phyloP scores from a whole-genome alignment of 2,797 vertebrate species.

The Melanogrammus aeglefinus region DNA sequence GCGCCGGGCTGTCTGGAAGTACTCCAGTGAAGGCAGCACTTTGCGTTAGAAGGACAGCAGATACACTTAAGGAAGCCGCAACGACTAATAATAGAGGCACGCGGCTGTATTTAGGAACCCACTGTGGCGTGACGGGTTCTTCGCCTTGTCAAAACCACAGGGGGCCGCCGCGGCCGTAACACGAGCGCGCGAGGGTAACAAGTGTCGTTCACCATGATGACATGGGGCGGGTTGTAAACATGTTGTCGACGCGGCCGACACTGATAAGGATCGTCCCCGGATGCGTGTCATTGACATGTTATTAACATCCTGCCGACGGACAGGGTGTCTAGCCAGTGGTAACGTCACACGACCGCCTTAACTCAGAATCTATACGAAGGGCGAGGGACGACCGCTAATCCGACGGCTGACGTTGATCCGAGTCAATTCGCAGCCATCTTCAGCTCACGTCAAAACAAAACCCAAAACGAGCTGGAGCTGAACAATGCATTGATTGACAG shows the following conservation, averaged over 20 bases:
- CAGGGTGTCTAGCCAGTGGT: conserved; percentile 23
- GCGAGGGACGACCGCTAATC: conserved; percentile 9
- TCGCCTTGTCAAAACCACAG: not conserved
- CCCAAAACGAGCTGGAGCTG: not conserved
- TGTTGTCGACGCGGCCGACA: not conserved
- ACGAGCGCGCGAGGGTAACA: not conserved
- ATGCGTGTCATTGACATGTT: not conserved
- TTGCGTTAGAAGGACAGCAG: conserved; percentile 41
- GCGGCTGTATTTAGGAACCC: conserved; percentile 53
- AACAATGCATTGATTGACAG: not conserved
- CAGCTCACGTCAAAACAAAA: not conserved
- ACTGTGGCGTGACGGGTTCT: not conserved
- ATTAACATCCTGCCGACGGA: conserved; percentile 9
- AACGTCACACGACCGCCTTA: conserved; percentile 28
- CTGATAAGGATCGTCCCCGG: not conserved
- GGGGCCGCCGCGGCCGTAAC: not conserved
- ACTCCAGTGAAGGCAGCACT: conserved; percentile 45
- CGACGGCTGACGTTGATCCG: not conserved
- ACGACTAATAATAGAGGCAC: conserved; percentile 58
- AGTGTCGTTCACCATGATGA: not conserved
- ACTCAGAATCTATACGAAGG: conserved; percentile 19
- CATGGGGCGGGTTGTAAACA: not conserved
- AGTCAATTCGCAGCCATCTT: not conserved
- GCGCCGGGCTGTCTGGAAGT: conserved; percentile 46
- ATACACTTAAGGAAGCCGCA: conserved; percentile 58